Evolutionary conservation across 2,888 invertebrate genomes (phyloP), one percentile per base, ranked within the genome.

Genomic region (Timandra comae): DNA sequence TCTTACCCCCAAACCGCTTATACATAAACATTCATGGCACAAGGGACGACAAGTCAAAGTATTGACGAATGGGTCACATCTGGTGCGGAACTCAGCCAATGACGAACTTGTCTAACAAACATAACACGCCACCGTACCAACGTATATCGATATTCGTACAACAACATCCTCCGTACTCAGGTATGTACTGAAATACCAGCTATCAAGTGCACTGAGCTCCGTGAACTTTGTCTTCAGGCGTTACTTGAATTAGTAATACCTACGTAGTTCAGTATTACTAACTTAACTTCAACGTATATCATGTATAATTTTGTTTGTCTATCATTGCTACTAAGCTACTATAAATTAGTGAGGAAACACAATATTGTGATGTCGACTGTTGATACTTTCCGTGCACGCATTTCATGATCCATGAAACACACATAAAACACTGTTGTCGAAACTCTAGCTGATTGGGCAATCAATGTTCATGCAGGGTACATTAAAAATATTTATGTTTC

Each of bases 401-500:
- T 25, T 9, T 5, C n/a, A 26, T 16, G 16, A 16, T 16, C 16
- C 16, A 16, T 12, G 3, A n/a, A 22, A 26, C n/a, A 20, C 3
- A 20, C 19, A 10, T 25, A n/a, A 19, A 12, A 26, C 25, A 13
- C 24, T 6, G 22, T 26, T 19, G 16, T 16, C 16, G 16, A 16
- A 16, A 16, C 16, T 24, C 23, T 24, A 29, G 27, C 26, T 21
- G 23, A 43, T 35, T 30, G 28, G 33, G 23, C 36, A 38, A 43
- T 46, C 35, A 41, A 41, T 33, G 35, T 41, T 42, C 30, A 19
- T 38, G 36, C 55, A 52, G 61, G 55, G 62, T 46, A 52, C 56
- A 56, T 66, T 55, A 54, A 49, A 63, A 63, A 59, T 56, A 68
- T 69, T 68, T 64, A 71, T 64, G 56, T 58, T 43, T 42, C 46